phyloP scores from a whole-genome alignment of 2,113 vertebrate genomes.

The Caracal caracal region DNA sequence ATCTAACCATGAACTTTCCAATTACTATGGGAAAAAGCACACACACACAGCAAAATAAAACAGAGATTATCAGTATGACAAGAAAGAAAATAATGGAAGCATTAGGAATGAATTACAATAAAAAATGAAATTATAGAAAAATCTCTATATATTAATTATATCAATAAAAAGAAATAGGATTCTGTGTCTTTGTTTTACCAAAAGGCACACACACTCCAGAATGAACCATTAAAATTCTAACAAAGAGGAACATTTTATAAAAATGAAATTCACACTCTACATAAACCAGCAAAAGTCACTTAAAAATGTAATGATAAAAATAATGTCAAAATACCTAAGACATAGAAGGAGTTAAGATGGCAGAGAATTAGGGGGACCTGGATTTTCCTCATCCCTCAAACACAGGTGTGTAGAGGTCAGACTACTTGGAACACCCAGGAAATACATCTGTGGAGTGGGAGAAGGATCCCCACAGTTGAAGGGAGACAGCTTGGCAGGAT shows the following conservation, averaged over 20 bases:
- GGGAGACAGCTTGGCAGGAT: too few relatives aligned
- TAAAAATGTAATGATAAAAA: background rate
- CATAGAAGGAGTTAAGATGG: background rate
- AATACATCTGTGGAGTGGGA: too few relatives aligned
- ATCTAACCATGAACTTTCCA: background rate
- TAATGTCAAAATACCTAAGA: background rate
- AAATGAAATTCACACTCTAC: background rate
- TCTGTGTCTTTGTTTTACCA: background rate
- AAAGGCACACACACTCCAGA: background rate
- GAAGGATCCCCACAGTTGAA: too few relatives aligned
- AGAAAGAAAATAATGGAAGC: background rate
- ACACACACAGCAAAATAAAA: background rate
- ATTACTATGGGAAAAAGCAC: background rate
- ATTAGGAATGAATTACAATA: background rate
- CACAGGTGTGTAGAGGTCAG: too few relatives aligned
- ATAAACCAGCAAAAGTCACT: background rate
- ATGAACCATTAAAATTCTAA: background rate
- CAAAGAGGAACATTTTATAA: background rate
- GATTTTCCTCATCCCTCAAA: too few relatives aligned
- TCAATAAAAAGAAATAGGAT: background rate
- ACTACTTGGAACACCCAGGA: too few relatives aligned
- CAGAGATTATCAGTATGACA: background rate
- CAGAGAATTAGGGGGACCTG: too few relatives aligned
- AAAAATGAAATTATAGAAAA: background rate
- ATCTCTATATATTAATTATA: background rate